Percentiles rank a stretch among this genome's conserved stretches.
These are phyloP conservation scores for Thripadectes ignobilis DNA, from an alignment of 2,797 vertebrate genomes.

Conservation along the genomic window DNA sequence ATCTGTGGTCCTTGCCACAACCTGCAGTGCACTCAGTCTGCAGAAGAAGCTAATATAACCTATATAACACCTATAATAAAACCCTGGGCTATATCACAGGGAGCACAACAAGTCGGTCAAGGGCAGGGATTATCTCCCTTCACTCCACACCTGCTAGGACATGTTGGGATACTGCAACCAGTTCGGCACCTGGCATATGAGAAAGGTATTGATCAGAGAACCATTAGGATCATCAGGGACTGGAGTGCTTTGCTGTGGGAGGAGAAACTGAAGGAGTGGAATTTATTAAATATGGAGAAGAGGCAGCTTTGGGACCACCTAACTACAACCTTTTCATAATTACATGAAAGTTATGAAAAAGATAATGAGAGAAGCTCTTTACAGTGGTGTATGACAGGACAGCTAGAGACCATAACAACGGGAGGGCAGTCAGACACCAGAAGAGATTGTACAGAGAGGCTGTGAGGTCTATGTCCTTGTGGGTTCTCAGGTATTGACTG, in stretches of 20 bases:
- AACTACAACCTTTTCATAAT: neutral
- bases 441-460: neutral
- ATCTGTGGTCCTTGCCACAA: neutral
- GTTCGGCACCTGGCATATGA: neutral
- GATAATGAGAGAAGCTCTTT: neutral
- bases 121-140: neutral
- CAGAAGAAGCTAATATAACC: neutral
- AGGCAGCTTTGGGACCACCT: neutral
- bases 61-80: no score
- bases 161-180: no score
- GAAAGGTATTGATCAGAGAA: neutral
- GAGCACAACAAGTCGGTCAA: accelerated
- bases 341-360: neutral
- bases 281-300: neutral
- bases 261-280: neutral
- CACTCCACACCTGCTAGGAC: neutral
- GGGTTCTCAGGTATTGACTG: neutral
- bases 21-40: accelerated
- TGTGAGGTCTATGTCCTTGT: neutral
- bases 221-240: neutral
- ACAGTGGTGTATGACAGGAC: neutral
- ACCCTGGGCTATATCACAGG: accelerated
- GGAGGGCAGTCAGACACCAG: neutral
- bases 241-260: neutral
- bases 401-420: neutral